phyloP scores from a whole-genome alignment of 1,140 invertebrate genomes.

The Drosophila ananassae region DNA sequence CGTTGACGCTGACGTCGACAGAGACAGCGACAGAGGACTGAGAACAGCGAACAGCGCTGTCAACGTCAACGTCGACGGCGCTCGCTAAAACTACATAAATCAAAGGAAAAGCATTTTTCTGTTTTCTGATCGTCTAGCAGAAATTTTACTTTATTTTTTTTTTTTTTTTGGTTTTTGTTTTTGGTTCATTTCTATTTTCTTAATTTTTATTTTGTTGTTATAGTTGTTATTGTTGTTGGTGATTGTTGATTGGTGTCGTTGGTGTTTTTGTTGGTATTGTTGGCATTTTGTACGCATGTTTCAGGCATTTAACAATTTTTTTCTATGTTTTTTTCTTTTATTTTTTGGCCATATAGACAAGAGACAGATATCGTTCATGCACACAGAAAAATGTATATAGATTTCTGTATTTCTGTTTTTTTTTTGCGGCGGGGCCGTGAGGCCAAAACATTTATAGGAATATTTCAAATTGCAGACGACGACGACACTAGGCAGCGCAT shows the following conservation, averaged over 20 bases:
- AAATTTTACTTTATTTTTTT: conserved; percentile 36
- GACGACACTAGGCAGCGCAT: conserved; percentile 40
- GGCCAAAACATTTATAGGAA: conserved; percentile 75
- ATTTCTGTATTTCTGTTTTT: conserved; percentile 5
- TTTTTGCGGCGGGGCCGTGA: conserved; percentile 53
- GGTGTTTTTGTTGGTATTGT: conserved; percentile 41
- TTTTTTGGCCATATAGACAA: conserved; percentile 55
- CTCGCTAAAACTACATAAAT: conserved; percentile 76
- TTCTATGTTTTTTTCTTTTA: conserved; percentile 48
- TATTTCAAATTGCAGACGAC: conserved; percentile 70
- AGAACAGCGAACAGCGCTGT: background rate
- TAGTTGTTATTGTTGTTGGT: conserved; percentile 49
- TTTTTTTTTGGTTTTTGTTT: conserved; percentile 20
- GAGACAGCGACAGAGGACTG: conserved; percentile 7
- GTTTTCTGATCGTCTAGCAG: conserved; percentile 50
- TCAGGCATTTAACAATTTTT: conserved; percentile 73
- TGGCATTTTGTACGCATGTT: conserved; percentile 75
- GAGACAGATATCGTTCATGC: conserved; percentile 68
- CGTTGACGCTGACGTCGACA: conserved; percentile 14
- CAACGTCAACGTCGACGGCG: conserved; percentile 25
- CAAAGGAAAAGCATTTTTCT: conserved; percentile 74
- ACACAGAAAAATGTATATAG: conserved; percentile 14
- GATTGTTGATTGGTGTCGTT: conserved; percentile 45
- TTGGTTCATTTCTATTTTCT: conserved; percentile 34
- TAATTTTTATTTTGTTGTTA: conserved; percentile 21